Evolutionary conservation across 2,113 vertebrate genomes (phyloP), one percentile per base, ranked within the genome.

Genomic region (Dipodomys merriami): DNA sequence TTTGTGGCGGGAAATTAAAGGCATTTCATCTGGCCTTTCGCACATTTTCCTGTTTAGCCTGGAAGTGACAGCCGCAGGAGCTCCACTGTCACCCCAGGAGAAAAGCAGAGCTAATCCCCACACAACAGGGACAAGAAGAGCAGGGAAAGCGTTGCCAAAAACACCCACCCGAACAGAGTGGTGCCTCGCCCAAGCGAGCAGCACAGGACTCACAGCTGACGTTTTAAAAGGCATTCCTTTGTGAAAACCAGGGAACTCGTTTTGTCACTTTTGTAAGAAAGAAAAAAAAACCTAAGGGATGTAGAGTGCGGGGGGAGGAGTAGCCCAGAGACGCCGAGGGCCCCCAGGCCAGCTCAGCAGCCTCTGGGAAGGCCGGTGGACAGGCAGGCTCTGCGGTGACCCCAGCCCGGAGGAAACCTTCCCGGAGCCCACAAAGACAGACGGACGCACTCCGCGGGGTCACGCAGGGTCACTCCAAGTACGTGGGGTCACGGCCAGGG

Each of bases 1-100:
- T 53, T 71, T 76, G 82, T 77, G 86, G 84, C 73, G 62, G 60
- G 90, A 96, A 94, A 95, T 92, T 44, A 95, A 91, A 71, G n/a
- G 85, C 49, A 78, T 87, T 87, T 89, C 57, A 85, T 74, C 68
- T 1, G 13, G 72, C 35, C 77, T 62, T 91, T 86, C 68, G 30
- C 33, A 67, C 11, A 27, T 23, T 79, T 71, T 88, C 77, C 88
- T 91, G 16, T 84, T 88, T 92, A 64, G 64, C 64, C 30, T 88
- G 27, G n/a, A 53, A 93, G 84, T 29, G 72, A 77, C 0, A 22
- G 65, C n/a, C 76, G 12, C 2, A 39, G 83, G 73, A 94, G 80
- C 3, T 62, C 76, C 60, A 64, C 84, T 90, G 77, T 60, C 68
- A 81, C 10, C 88, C 62, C 25, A 18, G 81, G 79, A 20, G 60